A percentile compares a stretch with the other conserved stretches of the same genome.
phyloP scores from a whole-genome alignment of 2,113 vertebrate species.

The Lathamus discolor region DNA sequence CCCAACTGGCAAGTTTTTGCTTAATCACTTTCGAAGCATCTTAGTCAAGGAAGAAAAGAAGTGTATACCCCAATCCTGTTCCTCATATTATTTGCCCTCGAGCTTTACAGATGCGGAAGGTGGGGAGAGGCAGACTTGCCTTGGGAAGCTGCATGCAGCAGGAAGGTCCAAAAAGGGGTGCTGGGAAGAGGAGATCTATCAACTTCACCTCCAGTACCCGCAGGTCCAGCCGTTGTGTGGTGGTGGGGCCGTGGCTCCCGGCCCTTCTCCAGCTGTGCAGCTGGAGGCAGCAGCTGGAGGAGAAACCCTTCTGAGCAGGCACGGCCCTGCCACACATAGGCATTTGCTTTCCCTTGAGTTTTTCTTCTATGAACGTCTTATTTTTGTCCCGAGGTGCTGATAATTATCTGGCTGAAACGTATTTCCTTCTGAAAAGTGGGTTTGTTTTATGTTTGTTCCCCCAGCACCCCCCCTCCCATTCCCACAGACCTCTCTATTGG shows the following conservation, averaged over 20 bases:
- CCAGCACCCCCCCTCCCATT: not conserved
- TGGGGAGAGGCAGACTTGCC: not conserved
- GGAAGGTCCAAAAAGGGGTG: not conserved
- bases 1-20: not conserved
- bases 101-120: not conserved
- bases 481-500: not conserved
- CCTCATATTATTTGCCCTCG: fast-evolving
- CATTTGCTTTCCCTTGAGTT: not conserved
- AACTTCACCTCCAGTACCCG: fast-evolving
- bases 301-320: not conserved
- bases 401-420: not conserved
- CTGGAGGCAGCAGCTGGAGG: not conserved
- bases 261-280: not conserved
- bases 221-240: not conserved
- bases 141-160: not conserved
- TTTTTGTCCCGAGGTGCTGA: not conserved
- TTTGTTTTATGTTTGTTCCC: not conserved
- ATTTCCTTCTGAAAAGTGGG: not conserved
- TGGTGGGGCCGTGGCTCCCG: fast-evolving
- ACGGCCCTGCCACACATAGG: not conserved
- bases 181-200: not conserved
- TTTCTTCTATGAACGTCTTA: not conserved
- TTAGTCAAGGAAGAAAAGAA: not conserved
- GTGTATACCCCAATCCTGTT: not conserved
- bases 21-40: not conserved